phyloP scores from a whole-genome alignment of 2,113 vertebrate species.

The Pipra filicauda region DNA sequence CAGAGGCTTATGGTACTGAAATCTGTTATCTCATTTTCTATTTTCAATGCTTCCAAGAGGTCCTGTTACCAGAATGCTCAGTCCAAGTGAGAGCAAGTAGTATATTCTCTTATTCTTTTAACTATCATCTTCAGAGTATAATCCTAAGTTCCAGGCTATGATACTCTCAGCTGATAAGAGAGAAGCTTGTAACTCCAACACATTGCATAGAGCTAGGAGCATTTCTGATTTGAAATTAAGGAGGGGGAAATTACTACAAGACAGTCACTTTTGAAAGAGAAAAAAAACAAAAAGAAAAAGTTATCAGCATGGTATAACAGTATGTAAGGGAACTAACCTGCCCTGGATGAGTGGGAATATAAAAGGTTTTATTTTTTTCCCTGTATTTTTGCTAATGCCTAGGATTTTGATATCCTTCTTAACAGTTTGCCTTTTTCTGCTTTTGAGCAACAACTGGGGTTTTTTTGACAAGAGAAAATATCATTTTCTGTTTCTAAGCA shows the following conservation, averaged over 20 bases:
- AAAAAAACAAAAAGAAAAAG: neutral
- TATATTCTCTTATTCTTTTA: neutral
- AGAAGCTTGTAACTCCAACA: neutral
- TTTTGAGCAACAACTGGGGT: neutral
- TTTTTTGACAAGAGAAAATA: neutral
- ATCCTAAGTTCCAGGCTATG: neutral
- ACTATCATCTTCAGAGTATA: neutral
- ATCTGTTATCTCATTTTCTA: neutral
- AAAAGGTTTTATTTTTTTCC: neutral
- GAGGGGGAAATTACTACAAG: neutral
- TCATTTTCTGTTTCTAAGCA: neutral
- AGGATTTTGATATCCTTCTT: neutral
- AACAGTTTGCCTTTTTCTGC: neutral
- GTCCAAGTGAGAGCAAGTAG: neutral
- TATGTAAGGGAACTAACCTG: neutral
- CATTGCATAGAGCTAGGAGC: neutral
- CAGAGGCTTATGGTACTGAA: neutral
- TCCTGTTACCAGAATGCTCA: neutral
- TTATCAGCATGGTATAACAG: neutral
- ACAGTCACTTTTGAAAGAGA: neutral
- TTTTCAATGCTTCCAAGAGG: neutral
- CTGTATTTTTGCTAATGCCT: fast-evolving
- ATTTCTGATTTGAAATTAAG: neutral
- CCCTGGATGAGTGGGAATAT: neutral
- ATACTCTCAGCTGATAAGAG: neutral